Evolutionary conservation across 1,140 invertebrate genomes (phyloP), one percentile per base, ranked within the genome.

Genomic region (Euura saliciscinereae): DNA sequence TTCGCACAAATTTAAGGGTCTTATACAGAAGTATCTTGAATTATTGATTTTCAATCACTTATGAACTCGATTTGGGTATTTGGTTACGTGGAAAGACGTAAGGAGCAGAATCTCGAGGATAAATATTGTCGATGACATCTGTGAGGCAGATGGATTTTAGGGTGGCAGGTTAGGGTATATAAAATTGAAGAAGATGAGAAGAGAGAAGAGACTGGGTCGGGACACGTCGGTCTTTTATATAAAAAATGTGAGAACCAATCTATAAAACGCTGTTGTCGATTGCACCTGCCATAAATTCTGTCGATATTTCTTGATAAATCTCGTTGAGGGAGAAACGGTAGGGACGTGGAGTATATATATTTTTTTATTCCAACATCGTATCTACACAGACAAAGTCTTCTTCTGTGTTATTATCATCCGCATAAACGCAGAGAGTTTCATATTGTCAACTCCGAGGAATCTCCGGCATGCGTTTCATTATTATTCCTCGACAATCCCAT

Each of bases 281-380:
- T 51, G 73, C 74, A 78, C 68, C 73, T 75, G 75, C 74, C 74
- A 45, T 72, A 74, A 78, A 76, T 73, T 71, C 77, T 66, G 71
- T 69, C 75, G 73, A 79, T 81, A 80, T 78, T 77, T 80, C 65
- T 46, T 68, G 51, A 65, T 69, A 66, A 71, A 13, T 59, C 13
- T 59, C 51, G 28, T 28, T 28, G 28, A 28, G 28, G 28, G 28
- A 28, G 28, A 28, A 28, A 28, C 28, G 28, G 28, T 0, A 28
- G 28, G 28, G 28, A 28, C 28, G 28, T 28, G 28, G 28, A 28
- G 28, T 28, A 28, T 28, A 28, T 28, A 28, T n/a, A n/a, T n/a
- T 28, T 28, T 28, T 28, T 28, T 28, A 28, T 28, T 28, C 28
- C 28, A 28, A 28, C 28, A 28, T 28, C 28, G 28, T 28, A 28